phyloP scores from a whole-genome alignment of 2,888 invertebrate genomes.

The Pristionchus fissidentatus region DNA sequence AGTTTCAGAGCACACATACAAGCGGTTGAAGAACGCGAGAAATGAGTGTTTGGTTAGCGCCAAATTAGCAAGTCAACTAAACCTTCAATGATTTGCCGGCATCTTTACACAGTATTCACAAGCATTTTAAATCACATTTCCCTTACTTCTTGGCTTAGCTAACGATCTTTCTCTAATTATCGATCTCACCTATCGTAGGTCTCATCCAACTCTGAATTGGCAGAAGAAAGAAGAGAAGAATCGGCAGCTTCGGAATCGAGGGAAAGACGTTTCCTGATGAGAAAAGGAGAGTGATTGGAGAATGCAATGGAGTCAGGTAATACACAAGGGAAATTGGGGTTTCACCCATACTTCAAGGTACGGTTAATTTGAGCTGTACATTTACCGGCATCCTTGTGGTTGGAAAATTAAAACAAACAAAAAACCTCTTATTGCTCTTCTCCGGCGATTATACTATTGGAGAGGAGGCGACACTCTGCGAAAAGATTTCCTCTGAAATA shows the following conservation, averaged over 20 bases:
- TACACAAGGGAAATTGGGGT: background rate
- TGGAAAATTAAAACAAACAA: no score
- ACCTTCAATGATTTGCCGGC: no score
- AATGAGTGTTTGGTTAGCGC: no score
- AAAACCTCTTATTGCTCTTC: conserved; percentile 20
- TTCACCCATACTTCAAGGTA: background rate
- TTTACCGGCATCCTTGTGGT: no score
- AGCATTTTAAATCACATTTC: no score
- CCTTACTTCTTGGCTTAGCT: background rate
- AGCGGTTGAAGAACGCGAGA: no score
- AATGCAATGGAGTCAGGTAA: background rate
- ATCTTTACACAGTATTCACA: no score
- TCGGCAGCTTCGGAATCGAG: background rate
- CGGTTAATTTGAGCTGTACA: no score
- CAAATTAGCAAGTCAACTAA: no score
- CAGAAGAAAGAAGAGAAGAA: background rate
- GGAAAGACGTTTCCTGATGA: background rate
- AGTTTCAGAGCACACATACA: no score
- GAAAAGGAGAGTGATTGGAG: background rate
- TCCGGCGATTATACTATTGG: conserved; percentile 2
- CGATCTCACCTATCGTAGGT: background rate
- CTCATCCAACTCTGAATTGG: conserved; percentile 14
- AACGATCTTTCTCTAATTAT: background rate
- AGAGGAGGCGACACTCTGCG: conserved; percentile 24
- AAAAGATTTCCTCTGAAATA: conserved; percentile 23